These are phyloP conservation scores for Abrostola triplasia DNA, from an alignment of 2,888 invertebrate species.

Conservation along the genomic window DNA sequence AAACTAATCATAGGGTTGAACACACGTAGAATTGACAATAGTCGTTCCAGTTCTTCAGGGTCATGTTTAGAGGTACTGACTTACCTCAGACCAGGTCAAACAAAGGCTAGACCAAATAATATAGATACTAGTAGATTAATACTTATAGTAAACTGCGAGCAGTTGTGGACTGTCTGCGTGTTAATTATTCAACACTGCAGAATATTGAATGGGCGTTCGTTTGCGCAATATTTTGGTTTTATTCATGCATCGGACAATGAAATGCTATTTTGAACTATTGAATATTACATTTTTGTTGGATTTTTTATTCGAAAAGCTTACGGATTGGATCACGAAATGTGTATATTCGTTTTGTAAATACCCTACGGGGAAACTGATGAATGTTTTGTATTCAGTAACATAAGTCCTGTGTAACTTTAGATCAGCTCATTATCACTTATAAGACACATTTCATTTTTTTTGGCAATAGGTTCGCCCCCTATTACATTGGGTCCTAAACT, in stretches of 20 bases:
- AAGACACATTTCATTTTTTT: too few relatives aligned
- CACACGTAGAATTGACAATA: too few relatives aligned
- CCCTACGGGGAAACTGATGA: not conserved
- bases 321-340: conserved; percentile 11
- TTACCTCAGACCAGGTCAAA: not conserved
- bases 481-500: too few relatives aligned
- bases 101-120: not conserved
- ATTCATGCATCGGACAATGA: conserved; percentile 41
- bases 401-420: too few relatives aligned
- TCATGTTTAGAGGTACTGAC: too few relatives aligned
- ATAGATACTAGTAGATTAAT: conserved; percentile 1
- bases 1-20: too few relatives aligned
- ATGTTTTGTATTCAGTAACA: too few relatives aligned
- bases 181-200: conserved; percentile 61
- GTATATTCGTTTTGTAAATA: conserved; percentile 3
- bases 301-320: conserved; percentile 22
- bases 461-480: too few relatives aligned
- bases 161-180: conserved; percentile 32
- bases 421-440: too few relatives aligned
- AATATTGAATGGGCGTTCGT: conserved; percentile 52
- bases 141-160: conserved; percentile 12
- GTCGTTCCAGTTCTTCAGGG: too few relatives aligned
- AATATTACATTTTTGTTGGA: conserved; percentile 35
- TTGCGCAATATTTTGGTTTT: conserved; percentile 51
- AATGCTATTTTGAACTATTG: conserved; percentile 35